Evolutionary conservation across 2,113 vertebrate species (phyloP).

Genomic region (Blennius ocellaris): DNA sequence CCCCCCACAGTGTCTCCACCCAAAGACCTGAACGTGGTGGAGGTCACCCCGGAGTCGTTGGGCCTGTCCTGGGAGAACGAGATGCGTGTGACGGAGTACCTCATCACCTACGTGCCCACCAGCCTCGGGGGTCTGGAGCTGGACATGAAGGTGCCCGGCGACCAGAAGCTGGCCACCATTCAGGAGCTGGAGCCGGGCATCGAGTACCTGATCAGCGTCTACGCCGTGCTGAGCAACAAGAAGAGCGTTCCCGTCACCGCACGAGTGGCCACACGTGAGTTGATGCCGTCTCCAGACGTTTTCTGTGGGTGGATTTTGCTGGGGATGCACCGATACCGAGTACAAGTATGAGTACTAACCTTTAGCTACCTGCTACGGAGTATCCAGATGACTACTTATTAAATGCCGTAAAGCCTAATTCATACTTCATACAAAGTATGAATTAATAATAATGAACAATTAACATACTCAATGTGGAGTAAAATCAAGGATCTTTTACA

Average conservation of each 20-base stretch:
- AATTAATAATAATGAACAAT: too few species aligned
- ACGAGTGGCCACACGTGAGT: constrained; percentile 91
- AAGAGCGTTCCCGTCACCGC: constrained; percentile 95
- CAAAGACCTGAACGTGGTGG: constrained; percentile 89
- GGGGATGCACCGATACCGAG: too few species aligned
- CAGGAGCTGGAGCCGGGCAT: constrained; percentile 93
- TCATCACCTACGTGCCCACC: constrained; percentile 91
- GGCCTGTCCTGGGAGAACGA: constrained; percentile 95
- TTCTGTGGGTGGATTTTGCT: too few species aligned
- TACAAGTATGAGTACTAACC: too few species aligned
- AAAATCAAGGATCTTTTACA: too few species aligned
- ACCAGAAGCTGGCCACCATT: constrained; percentile 89
- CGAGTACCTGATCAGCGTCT: constrained; percentile 96
- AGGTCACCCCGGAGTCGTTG: constrained; percentile 91
- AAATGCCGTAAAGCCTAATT: too few species aligned
- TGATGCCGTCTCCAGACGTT: constrained; percentile 49
- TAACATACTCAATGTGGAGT: too few species aligned
- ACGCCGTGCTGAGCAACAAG: constrained; percentile 94
- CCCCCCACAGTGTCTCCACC: constrained; percentile 89
- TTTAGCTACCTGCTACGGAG: too few species aligned
- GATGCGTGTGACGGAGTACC: constrained; percentile 91
- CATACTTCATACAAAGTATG: too few species aligned
- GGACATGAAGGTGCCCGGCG: constrained; percentile 91
- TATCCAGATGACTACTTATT: too few species aligned
- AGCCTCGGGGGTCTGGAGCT: constrained; percentile 89